Evolutionary conservation across 2,797 vertebrate genomes (phyloP), one percentile per base, ranked within the genome.

Genomic region (Pangasius larnaudii): DNA sequence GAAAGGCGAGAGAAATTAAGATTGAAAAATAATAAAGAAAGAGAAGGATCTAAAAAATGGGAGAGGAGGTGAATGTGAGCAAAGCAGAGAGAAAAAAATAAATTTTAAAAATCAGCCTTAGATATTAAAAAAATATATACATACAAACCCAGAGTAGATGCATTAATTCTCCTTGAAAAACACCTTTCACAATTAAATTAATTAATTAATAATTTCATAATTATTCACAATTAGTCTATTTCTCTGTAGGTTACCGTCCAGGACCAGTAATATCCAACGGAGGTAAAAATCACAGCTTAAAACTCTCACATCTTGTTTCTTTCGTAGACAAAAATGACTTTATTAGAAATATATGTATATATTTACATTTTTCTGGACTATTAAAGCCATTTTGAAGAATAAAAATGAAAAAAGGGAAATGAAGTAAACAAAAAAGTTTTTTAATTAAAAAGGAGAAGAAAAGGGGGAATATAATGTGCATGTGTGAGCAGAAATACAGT

Each of bases 271-370:
- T 79, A 13, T 18, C 80, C 42, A 84, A 10, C 8, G 39, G 69
- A 58, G 85, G 78, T 82, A 49, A 75, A 86, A 74, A 63, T 65
- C 71, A 24, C 63, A 53, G 63, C 46, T 33, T 14, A 19, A 83
- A 65, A 39, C 42, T 58, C 39, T 69, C 42, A 2, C 63, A n/a
- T 69, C 61, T 72, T 42, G 33, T 46, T 74, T 72, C 69, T 11
- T 42, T 11, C 5, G 3, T 22, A 3, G 4, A 33, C n/a, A 67
- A 16, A 30, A 5, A 30, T 3, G 14, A 16, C 13, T 67, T 30
- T 30, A 30, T 67, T 67, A 16, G 13, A 5, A 67, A 33, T 11
- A 65, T 30, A 16, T 42, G 42, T 42, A 42, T 42, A 42, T 6
- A 53, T 3, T 53, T 14, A 53, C 14, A 53, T 53, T 53, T 42